Evolutionary conservation across 2,888 invertebrate genomes (phyloP).

Genomic region (Synergus gifuensis): DNA sequence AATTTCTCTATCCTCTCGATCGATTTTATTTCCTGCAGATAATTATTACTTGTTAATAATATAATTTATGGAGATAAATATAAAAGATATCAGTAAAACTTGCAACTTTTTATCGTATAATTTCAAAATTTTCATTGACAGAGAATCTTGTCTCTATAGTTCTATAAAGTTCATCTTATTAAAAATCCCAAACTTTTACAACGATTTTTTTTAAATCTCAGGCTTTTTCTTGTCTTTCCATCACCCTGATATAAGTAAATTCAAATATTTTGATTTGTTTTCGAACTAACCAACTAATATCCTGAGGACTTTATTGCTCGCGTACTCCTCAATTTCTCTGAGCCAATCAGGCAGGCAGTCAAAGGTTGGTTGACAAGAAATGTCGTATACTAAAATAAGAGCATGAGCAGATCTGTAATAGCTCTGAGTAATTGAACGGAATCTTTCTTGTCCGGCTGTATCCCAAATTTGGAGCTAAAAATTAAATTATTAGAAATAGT

Average conservation of each 20-base stretch:
- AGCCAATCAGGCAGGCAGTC: constrained; percentile 98
- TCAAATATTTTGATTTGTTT: background rate
- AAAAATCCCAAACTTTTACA: too few relatives aligned
- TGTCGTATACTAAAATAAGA: constrained; percentile 97
- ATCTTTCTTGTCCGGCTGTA: constrained; percentile 97
- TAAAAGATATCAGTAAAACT: background rate
- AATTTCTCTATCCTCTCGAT: constrained; percentile 96
- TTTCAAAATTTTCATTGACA: too few relatives aligned
- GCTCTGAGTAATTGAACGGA: constrained; percentile 98
- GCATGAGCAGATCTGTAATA: constrained; percentile 99
- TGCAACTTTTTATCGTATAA: too few relatives aligned
- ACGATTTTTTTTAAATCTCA: background rate
- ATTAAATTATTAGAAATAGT: background rate
- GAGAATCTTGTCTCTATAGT: too few relatives aligned
- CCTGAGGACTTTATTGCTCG: constrained; percentile 94
- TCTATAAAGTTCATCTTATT: too few relatives aligned
- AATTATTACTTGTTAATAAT: background rate
- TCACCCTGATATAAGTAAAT: background rate
- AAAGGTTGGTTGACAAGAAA: constrained; percentile 98
- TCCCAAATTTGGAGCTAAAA: constrained; percentile 98
- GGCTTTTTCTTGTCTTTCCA: too few relatives aligned
- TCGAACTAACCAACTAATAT: constrained; percentile 91
- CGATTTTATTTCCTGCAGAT: constrained; percentile 94
- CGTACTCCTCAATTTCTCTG: constrained; percentile 98
- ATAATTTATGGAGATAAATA: background rate